A percentile compares a stretch with the other conserved stretches of the same genome.
Conservation (phyloP, 2,888 invertebrate species). For the Eupithecia pulchellata region DNA sequence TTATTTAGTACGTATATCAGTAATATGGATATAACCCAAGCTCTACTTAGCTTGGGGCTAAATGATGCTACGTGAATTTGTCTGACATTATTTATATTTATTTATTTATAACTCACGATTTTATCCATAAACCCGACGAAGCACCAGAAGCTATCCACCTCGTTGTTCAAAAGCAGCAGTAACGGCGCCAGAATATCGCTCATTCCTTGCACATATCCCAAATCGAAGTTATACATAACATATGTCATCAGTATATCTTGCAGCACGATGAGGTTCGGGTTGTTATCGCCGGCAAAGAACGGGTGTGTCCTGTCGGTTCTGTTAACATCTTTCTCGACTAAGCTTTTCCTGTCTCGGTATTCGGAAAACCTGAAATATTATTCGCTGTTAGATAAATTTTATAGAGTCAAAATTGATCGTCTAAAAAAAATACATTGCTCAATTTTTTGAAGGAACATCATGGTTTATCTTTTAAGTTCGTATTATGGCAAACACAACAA, state of each 20-base stretch:
- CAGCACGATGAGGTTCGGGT: constrained; percentile 93
- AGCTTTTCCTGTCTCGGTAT: constrained; percentile 95
- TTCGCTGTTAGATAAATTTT: not conserved
- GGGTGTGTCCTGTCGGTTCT: constrained; percentile 94
- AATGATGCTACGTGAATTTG: too few relatives aligned
- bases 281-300: constrained; percentile 97
- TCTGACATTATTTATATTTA: too few relatives aligned
- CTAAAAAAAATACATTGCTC: not conserved
- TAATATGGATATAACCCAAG: too few relatives aligned
- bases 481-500: too few relatives aligned
- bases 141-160: constrained; percentile 99
- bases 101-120: constrained; percentile 89
- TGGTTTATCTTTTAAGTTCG: not conserved
- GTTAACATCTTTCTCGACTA: constrained; percentile 98
- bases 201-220: constrained; percentile 99
- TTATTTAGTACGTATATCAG: too few relatives aligned
- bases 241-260: constrained; percentile 99
- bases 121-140: constrained; percentile 99
- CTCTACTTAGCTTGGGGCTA: too few relatives aligned
- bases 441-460: not conserved
- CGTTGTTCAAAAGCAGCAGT: constrained; percentile 94
- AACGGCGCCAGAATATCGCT: constrained; percentile 98
- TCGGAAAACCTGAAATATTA: constrained; percentile 88
- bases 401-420: not conserved
- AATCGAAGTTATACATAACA: constrained; percentile 99